Base-by-base conservation (phyloP, 2,888 invertebrate species). In the Laspeyria flexula region DNA sequence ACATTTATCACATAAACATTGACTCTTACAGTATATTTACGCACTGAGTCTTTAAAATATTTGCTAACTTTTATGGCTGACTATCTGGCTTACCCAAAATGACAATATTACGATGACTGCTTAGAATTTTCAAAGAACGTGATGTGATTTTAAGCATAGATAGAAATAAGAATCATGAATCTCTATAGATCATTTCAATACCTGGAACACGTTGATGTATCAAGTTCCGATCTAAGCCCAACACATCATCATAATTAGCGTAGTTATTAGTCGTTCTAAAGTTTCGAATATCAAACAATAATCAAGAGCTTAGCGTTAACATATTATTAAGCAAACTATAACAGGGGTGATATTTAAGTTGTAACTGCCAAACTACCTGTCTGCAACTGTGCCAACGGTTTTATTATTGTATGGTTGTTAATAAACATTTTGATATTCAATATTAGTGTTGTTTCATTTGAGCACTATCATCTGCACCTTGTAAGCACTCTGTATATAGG, bases 401-500 rank as follows among this genome's bases (percentile, higher is more conserved):
- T 78, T 77, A 61, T 52, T 73, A 80, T 76, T 83, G 77, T 85
- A 85, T 79, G 79, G 76, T 86, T 87, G 71, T 81, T 81, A 89
- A 87, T 89, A 88, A 90, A 90, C 81, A 76, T 87, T 86, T 86
- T 86, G 78, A 85, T 85, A 88, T 83, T 82, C 78, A 71, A 65
- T 73, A 73, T 43, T 50, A 56, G 40, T n/a, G 62, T 66, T 56
- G 75, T 78, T 77, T 78, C 51, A 74, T 73, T 76, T 55, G 31
- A 16, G 61, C 70, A 77, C 70, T 51, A 37, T 66, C 56, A 40
- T 48, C 12, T 48, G 53, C 58, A 56, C 50, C 23, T 44, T 35
- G 47, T 44, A 31, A 21, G 21, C 34, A 46, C 40, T 1, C 6
- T 37, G 6, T 27, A 27, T 25, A 1, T 13, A 13, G 9, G 13